Conservation (phyloP, 1,140 invertebrate genomes). For the Matsumurasca onukii region DNA sequence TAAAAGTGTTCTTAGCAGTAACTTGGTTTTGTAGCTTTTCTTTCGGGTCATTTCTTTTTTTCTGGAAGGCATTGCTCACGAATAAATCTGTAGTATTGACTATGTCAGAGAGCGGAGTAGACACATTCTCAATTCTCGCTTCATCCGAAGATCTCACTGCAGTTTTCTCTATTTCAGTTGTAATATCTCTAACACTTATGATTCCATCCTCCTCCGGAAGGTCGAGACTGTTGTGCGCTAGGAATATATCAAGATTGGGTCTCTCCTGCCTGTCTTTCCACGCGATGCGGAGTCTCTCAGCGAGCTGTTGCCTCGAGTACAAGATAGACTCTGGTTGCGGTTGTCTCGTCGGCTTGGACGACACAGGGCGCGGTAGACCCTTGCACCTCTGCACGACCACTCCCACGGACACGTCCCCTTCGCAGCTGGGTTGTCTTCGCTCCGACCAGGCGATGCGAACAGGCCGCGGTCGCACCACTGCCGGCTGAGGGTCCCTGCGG, state of each 20-base stretch:
- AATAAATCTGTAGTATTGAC: not conserved
- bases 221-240: constrained; percentile 47
- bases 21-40: not conserved
- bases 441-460: constrained; percentile 20
- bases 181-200: constrained; percentile 9
- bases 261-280: constrained; percentile 55
- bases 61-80: not conserved
- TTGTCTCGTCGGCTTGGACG: constrained; percentile 35
- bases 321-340: constrained; percentile 51
- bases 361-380: constrained; percentile 42
- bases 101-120: constrained; percentile 1
- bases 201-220: constrained; percentile 2
- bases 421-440: not conserved
- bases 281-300: constrained; percentile 52
- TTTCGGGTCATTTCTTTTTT: not conserved
- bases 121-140: not conserved
- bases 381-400: constrained; percentile 45
- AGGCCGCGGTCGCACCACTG: constrained; percentile 9
- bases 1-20: not conserved
- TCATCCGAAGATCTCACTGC: constrained; percentile 1
- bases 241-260: constrained; percentile 56
- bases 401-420: not conserved
- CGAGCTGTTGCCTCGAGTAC: constrained; percentile 54
- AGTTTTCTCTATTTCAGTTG: constrained; percentile 7
- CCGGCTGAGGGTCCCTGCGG: not conserved